Conservation (phyloP, 2,888 invertebrate genomes). For the Idaea aversata region DNA sequence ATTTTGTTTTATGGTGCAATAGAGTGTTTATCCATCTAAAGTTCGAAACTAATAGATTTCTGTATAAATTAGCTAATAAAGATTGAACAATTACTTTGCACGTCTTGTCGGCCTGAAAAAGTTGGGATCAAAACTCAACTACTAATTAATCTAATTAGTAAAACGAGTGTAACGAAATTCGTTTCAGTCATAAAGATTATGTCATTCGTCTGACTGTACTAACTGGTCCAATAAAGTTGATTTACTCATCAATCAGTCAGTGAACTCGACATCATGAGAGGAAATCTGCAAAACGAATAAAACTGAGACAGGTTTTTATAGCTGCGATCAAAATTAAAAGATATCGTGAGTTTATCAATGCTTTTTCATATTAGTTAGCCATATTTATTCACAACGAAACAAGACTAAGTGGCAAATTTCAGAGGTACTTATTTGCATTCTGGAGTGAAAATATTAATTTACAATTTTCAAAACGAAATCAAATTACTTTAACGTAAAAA, state of each 20-base stretch:
- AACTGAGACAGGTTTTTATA: background rate
- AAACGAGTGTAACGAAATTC: background rate
- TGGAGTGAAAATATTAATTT: no score
- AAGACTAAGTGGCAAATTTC: no score
- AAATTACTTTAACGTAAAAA: background rate
- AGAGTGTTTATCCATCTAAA: no score
- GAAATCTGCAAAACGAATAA: background rate
- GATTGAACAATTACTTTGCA: background rate
- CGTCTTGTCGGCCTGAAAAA: background rate
- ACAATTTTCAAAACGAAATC: background rate
- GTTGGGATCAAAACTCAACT: background rate
- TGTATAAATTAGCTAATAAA: no score
- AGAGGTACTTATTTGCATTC: no score
- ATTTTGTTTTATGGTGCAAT: no score
- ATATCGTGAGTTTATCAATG: background rate
- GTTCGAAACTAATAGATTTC: no score
- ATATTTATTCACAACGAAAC: no score
- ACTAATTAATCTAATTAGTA: background rate
- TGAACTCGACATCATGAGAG: background rate
- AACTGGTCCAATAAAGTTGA: background rate
- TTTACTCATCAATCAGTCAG: background rate
- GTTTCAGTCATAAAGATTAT: background rate
- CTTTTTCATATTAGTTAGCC: no score
- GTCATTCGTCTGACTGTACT: background rate
- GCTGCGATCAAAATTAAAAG: background rate